A percentile compares a stretch with the other conserved stretches of the same genome.
phyloP scores from a whole-genome alignment of 2,113 vertebrate species.

The Hippopotamus amphibius region DNA sequence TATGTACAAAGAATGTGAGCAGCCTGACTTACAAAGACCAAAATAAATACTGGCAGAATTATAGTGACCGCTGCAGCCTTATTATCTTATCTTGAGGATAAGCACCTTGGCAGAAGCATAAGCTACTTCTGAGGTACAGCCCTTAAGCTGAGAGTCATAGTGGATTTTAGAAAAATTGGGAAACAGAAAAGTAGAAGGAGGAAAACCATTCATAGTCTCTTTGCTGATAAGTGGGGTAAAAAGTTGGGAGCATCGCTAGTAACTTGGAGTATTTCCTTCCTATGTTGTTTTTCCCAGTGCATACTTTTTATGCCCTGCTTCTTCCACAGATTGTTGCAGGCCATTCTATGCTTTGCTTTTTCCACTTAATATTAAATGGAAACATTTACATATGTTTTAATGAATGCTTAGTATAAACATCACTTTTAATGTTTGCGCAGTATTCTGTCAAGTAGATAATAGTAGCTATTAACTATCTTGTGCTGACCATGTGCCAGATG shows the following conservation, averaged over 20 bases:
- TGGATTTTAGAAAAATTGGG: constrained; percentile 6
- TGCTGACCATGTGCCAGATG: neutral
- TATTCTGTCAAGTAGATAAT: neutral
- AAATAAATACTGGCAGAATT: constrained; percentile 79
- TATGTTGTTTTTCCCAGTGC: neutral
- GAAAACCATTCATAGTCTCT: neutral
- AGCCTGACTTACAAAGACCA: constrained; percentile 73
- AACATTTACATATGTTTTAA: neutral
- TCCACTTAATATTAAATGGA: neutral
- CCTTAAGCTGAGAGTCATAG: neutral
- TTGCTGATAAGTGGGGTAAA: neutral
- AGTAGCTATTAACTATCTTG: neutral
- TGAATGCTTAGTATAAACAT: neutral
- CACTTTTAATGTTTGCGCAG: neutral
- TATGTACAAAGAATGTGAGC: constrained; percentile 86
- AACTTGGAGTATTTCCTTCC: neutral
- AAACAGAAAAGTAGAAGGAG: neutral
- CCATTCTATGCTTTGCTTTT: neutral
- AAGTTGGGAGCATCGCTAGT: neutral
- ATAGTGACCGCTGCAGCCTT: constrained; percentile 51
- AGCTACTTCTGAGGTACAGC: neutral
- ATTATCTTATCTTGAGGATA: constrained; percentile 67
- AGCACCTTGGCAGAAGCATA: constrained; percentile 49
- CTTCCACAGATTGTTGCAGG: neutral
- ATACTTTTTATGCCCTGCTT: neutral